A percentile compares a stretch with the other conserved stretches of the same genome.
These are phyloP conservation scores for Phalanger gymnotis DNA, from an alignment of 2,797 vertebrate genomes.

Conservation along the genomic window DNA sequence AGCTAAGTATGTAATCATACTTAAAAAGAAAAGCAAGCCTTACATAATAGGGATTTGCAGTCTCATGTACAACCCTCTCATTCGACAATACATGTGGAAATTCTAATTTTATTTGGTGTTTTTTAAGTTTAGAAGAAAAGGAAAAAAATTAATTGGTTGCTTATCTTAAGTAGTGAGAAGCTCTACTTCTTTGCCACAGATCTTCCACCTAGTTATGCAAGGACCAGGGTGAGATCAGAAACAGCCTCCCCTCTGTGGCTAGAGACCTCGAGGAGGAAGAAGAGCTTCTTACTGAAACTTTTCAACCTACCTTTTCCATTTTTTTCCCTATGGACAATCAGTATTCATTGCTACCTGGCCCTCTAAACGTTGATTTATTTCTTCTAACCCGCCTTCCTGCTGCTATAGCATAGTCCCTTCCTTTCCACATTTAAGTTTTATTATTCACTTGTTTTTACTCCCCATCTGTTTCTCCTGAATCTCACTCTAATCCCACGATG, in stretches of 20 bases:
- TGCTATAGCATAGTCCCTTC: background rate
- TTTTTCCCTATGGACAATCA: slow-evolving; percentile 11
- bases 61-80: background rate
- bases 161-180: background rate
- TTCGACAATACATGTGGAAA: background rate
- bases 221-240: background rate
- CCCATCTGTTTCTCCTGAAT: background rate
- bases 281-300: background rate
- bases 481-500: background rate
- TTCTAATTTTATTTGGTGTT: background rate
- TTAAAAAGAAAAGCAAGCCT: background rate
- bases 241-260: background rate
- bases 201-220: background rate
- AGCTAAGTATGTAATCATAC: background rate
- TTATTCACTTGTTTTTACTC: background rate
- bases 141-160: background rate
- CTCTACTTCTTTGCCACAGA: background rate
- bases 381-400: background rate
- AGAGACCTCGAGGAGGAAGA: too few species aligned
- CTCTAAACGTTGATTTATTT: background rate
- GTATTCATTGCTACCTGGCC: slow-evolving; percentile 33
- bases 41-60: background rate
- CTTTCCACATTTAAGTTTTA: background rate
- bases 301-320: background rate
- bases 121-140: background rate